These are phyloP conservation scores for Bombyx mandarina DNA, from an alignment of 1,140 invertebrate species.

Conservation along the genomic window DNA sequence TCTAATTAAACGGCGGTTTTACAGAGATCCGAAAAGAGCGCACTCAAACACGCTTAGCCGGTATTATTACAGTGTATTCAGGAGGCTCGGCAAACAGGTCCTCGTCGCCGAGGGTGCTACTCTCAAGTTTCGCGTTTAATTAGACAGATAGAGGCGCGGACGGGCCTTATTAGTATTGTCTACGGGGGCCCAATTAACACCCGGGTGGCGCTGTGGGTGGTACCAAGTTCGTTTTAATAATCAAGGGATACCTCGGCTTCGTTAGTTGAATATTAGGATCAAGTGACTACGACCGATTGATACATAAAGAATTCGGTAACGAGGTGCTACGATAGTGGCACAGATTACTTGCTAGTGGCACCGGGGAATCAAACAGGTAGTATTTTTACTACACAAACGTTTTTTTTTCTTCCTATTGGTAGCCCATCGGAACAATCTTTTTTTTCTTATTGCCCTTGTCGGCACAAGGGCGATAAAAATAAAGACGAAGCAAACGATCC, in stretches of 20 bases:
- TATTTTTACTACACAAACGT: too few relatives aligned
- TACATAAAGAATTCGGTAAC: not conserved
- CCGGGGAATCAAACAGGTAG: too few relatives aligned
- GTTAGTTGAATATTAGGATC: constrained; percentile 64
- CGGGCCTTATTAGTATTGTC: constrained; percentile 70
- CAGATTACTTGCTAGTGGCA: too few relatives aligned
- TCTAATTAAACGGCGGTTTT: constrained; percentile 68
- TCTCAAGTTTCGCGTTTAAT: constrained; percentile 70
- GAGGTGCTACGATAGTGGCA: too few relatives aligned
- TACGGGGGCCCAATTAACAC: constrained; percentile 69
- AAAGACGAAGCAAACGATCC: too few relatives aligned
- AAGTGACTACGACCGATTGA: constrained; percentile 23
- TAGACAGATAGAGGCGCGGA: constrained; percentile 68
- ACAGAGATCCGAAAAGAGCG: constrained; percentile 68
- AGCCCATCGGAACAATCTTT: too few relatives aligned
- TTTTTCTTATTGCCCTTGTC: too few relatives aligned
- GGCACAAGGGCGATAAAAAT: too few relatives aligned
- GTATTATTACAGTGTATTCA: constrained; percentile 69
- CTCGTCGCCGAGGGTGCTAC: constrained; percentile 61
- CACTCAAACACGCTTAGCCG: constrained; percentile 68
- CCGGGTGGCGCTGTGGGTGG: constrained; percentile 55
- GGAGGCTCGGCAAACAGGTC: constrained; percentile 62
- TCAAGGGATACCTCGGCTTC: constrained; percentile 61
- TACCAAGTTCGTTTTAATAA: constrained; percentile 66
- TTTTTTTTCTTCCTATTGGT: too few relatives aligned